phyloP scores from a whole-genome alignment of 2,888 invertebrate species.

The Andrena bucephala region DNA sequence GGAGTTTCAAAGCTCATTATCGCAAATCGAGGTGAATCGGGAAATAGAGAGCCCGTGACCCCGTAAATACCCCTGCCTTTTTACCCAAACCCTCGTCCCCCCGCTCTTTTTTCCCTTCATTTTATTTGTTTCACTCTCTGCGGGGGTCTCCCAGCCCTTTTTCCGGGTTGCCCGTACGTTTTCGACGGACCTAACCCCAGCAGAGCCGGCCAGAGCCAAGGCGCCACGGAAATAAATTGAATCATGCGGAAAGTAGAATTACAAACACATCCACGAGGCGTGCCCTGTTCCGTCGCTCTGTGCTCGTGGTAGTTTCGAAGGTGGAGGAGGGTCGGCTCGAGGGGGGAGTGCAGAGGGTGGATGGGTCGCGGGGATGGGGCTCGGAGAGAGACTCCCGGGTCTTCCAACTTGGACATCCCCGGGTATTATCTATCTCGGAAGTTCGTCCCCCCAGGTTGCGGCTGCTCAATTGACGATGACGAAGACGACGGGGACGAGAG shows the following conservation, averaged over 20 bases:
- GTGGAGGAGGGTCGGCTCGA: constrained; percentile 6
- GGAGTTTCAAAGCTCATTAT: constrained; percentile 61
- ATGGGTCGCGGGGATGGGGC: constrained; percentile 2
- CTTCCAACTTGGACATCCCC: constrained; percentile 73
- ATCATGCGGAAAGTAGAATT: constrained; percentile 59
- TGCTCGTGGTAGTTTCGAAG: constrained; percentile 42
- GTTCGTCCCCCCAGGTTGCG: constrained; percentile 71
- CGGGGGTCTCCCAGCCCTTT: constrained; percentile 2
- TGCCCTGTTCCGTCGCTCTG: neutral
- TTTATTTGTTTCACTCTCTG: constrained; percentile 23
- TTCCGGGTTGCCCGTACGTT: constrained; percentile 19
- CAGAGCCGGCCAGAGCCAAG: constrained; percentile 21
- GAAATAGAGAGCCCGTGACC: constrained; percentile 26
- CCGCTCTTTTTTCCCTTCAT: neutral
- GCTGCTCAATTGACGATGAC: constrained; percentile 57
- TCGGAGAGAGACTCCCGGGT: constrained; percentile 48
- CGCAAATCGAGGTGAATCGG: constrained; percentile 51
- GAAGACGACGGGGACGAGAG: constrained; percentile 59
- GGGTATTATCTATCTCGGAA: constrained; percentile 80
- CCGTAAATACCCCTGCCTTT: constrained; percentile 44
- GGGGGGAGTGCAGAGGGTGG: constrained; percentile 13
- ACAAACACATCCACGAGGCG: constrained; percentile 51
- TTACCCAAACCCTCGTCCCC: neutral
- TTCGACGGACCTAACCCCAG: constrained; percentile 38
- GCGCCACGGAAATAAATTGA: constrained; percentile 61